A percentile compares a stretch with the other conserved stretches of the same genome.
Evolutionary conservation across 1,140 invertebrate genomes (phyloP).

Genomic region (Branchinecta lindahli): DNA sequence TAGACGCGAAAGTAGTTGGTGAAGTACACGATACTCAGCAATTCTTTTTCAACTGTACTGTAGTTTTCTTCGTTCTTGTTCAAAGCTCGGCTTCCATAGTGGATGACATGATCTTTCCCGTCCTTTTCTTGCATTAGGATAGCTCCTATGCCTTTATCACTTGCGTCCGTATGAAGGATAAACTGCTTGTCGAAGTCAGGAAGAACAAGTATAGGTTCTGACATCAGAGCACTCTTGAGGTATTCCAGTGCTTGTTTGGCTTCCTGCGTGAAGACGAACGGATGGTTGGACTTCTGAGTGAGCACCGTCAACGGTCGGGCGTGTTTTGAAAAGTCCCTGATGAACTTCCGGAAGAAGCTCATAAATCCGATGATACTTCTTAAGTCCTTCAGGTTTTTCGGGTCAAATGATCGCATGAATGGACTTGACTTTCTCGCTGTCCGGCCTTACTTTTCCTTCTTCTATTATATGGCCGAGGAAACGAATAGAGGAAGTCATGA

Average conservation of each 20-base stretch:
- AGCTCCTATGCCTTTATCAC: slow-evolving; percentile 26
- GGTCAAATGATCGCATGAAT: too few relatives aligned
- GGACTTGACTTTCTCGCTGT: too few relatives aligned
- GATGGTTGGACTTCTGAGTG: slow-evolving; percentile 19
- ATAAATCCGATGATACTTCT: too few relatives aligned
- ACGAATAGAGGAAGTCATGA: too few relatives aligned
- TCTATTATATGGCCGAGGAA: too few relatives aligned
- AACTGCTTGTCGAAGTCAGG: slow-evolving; percentile 25
- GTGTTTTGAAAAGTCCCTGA: too few relatives aligned
- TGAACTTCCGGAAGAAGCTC: too few relatives aligned
- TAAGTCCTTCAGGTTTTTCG: too few relatives aligned
- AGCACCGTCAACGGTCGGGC: slow-evolving; percentile 24
- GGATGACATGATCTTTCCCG: slow-evolving; percentile 21
- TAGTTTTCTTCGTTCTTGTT: slow-evolving; percentile 25
- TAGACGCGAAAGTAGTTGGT: too few relatives aligned
- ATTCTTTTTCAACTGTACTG: slow-evolving; percentile 25
- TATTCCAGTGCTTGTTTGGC: slow-evolving; percentile 10
- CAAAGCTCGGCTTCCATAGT: slow-evolving; percentile 25
- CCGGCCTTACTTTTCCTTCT: too few relatives aligned
- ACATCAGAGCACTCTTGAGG: slow-evolving; percentile 21
- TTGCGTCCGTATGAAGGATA: slow-evolving; percentile 29
- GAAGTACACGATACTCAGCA: slow-evolving; percentile 26
- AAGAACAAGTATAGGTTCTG: slow-evolving; percentile 22
- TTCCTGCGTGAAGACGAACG: slow-evolving; percentile 21
- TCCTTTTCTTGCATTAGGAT: slow-evolving; percentile 27